Evolutionary conservation across 2,888 invertebrate genomes (phyloP).

Genomic region (Chydorus sphaericus): DNA sequence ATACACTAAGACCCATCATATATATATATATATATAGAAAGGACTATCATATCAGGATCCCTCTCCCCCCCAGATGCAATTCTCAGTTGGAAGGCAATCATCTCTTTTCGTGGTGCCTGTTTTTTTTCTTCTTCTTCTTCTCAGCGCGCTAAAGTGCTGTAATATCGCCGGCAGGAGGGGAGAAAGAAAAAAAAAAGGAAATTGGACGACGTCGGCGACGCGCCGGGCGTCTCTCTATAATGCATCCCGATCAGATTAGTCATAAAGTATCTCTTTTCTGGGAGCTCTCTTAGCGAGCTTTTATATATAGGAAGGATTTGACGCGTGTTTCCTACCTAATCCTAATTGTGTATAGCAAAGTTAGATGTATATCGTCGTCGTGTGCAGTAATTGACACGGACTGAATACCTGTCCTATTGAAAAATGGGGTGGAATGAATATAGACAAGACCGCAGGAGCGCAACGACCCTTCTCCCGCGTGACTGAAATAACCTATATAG

Average conservation of each 20-base stretch:
- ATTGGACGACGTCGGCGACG: not conserved
- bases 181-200: not conserved
- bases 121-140: not conserved
- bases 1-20: not conserved
- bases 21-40: not conserved
- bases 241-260: constrained; percentile 5
- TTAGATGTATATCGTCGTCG: too few relatives aligned
- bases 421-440: too few relatives aligned
- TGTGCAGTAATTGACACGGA: too few relatives aligned
- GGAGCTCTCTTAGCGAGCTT: too few relatives aligned
- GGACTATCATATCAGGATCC: not conserved
- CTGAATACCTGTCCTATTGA: too few relatives aligned
- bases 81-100: constrained; percentile 7
- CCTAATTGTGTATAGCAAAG: too few relatives aligned
- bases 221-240: not conserved
- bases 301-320: too few relatives aligned
- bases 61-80: not conserved
- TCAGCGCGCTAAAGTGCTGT: not conserved
- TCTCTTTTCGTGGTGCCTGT: not conserved
- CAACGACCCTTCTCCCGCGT: too few relatives aligned
- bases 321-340: too few relatives aligned
- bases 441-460: too few relatives aligned
- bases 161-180: not conserved
- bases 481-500: too few relatives aligned
- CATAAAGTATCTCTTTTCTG: constrained; percentile 8